Evolutionary conservation across 2,888 invertebrate genomes (phyloP), one percentile per base, ranked within the genome.

Genomic region (Crematogaster levior): DNA sequence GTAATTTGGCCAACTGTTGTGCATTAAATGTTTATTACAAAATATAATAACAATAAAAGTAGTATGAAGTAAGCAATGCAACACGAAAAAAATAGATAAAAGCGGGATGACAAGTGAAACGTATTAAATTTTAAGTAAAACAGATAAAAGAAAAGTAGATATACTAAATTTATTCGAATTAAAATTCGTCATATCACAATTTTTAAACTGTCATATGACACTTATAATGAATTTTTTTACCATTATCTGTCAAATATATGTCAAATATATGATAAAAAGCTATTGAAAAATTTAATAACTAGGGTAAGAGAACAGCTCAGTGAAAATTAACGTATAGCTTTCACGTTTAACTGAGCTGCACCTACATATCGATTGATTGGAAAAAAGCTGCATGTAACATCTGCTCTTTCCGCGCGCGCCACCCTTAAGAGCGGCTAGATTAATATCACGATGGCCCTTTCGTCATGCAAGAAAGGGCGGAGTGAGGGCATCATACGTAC

Each of bases 371-470:
- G 63, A 82, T 56, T 53, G 72, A 63, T 81, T 43, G n/a, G 30
- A 63, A 68, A 84, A 30, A 27, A 12, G 68, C 70, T 70, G 37
- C 88, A 73, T 85, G 88, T 61, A 58, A 27, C 87, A 87, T 87
- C 87, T 87, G 87, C 80, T 68, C 63, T 77, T 75, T 53, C 24
- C 12, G 34, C 63, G 24, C 21, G 30, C 43, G 61, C 61, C 77
- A 82, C 77, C 84, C 63, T 83, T 60, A 75, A 82, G 40, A 43
- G 61, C 80, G 77, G 83, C 75, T 82, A 81, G 88, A 88, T 88
- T 53, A 48, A 58, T 83, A 88, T 88, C 88, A 48, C 40, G 82
- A 87, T 85, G 70, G 84, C 74, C 79, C 86, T 83, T 83, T 83
- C 73, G 81, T 83, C 34, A 48, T 51, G 40, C 51, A 27, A 30